These are phyloP conservation scores for Xestia ashworthii DNA, from an alignment of 2,888 invertebrate genomes.

Conservation along the genomic window DNA sequence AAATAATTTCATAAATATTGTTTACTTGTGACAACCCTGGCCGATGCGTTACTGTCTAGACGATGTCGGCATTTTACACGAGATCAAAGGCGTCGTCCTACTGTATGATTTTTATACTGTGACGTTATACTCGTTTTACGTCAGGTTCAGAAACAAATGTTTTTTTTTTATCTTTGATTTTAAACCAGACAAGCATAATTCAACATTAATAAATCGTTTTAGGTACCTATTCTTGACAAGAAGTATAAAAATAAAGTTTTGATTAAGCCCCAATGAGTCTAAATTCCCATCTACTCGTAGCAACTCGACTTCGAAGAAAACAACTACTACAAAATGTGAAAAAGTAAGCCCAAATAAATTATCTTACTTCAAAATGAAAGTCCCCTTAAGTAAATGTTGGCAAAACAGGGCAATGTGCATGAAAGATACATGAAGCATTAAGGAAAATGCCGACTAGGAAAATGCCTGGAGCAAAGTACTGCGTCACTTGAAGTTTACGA, in stretches of 20 bases:
- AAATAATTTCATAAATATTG: no score
- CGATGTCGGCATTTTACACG: no score
- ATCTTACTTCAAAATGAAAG: conserved; percentile 14
- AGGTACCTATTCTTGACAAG: background rate
- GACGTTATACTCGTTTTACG: background rate
- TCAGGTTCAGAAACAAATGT: background rate
- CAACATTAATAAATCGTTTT: background rate
- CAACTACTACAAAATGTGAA: background rate
- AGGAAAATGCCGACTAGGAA: conserved; percentile 42
- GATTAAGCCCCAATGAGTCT: background rate
- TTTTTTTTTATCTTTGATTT: background rate
- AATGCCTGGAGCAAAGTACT: conserved; percentile 31
- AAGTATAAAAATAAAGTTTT: background rate
- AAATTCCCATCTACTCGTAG: background rate
- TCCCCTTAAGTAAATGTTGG: conserved; percentile 4
- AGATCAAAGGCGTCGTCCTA: no score
- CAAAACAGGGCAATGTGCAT: conserved; percentile 25
- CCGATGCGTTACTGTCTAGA: no score
- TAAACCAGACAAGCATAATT: background rate
- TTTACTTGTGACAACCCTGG: no score
- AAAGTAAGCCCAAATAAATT: conserved; percentile 8
- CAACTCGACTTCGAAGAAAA: background rate
- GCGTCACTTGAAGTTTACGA: conserved; percentile 46
- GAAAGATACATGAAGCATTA: conserved; percentile 52
- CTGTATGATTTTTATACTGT: no score